Percentiles rank a stretch among this genome's conserved stretches.
phyloP scores from a whole-genome alignment of 2,113 vertebrate genomes.

The Lathamus discolor region DNA sequence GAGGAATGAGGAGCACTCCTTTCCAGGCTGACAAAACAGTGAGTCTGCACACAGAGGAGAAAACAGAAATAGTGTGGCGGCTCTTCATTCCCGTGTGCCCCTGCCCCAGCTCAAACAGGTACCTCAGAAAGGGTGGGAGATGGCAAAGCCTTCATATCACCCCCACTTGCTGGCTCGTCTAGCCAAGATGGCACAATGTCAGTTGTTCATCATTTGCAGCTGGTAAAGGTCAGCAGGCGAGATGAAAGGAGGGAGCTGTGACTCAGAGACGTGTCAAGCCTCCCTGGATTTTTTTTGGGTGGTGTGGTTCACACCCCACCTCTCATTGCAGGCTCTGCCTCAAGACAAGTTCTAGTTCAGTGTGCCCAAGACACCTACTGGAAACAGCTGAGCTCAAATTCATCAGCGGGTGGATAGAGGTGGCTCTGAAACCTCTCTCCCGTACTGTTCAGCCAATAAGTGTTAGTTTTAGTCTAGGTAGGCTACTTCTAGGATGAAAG shows the following conservation, averaged over 20 bases:
- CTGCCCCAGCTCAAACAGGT: not conserved
- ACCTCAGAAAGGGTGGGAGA: not conserved
- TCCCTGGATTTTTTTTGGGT: slow-evolving; percentile 25
- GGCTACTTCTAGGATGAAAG: not conserved
- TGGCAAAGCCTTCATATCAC: not conserved
- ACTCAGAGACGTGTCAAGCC: slow-evolving; percentile 41
- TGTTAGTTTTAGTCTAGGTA: not conserved
- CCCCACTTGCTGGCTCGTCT: not conserved
- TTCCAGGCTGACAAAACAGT: not conserved
- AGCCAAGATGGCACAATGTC: not conserved
- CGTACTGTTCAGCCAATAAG: not conserved
- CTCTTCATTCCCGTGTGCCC: not conserved
- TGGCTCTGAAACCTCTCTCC: not conserved
- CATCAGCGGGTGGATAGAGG: not conserved
- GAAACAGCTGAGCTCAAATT: not conserved
- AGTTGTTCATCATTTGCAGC: not conserved
- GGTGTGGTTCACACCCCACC: slow-evolving; percentile 4
- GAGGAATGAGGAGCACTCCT: not conserved
- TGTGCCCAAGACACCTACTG: not conserved
- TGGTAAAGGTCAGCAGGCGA: slow-evolving; percentile 51
- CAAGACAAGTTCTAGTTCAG: not conserved
- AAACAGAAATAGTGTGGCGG: not conserved
- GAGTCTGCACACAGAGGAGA: not conserved
- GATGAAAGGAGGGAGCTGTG: slow-evolving; percentile 16
- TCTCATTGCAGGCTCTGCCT: slow-evolving; percentile 20